Base-by-base conservation (phyloP, 2,113 vertebrate genomes). In the Lepus americanus region DNA sequence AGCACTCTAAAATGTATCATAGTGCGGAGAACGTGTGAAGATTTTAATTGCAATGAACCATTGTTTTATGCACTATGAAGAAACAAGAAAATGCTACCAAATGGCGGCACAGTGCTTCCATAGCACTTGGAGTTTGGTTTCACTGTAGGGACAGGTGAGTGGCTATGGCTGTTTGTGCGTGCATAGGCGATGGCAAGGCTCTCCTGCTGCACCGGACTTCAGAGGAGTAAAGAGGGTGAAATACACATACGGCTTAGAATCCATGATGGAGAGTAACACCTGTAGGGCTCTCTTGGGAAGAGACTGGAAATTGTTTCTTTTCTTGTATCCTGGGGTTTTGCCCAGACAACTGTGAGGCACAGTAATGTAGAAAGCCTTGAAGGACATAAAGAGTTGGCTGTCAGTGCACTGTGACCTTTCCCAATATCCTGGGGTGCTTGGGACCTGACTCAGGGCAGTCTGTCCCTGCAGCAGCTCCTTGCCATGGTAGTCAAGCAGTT, bases 81-180 rank as follows among this genome's bases (percentile, higher is more conserved):
- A 80, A 95, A 76, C 44, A 95, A 92, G 27, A 76, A 78, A 95
- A 74, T 27, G 17, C 29, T 72, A 89, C 79, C 39, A 36, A 92
- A 55, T 67, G 53, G 36, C 9, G 36, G 10, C 20, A 25, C 39
- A 31, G 25, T 63, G 64, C n/a, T 85, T 69, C 87, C 64, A 53
- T n/a, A 51, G 55, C 49, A 88, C 23, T 83, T 92, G 82, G 70
- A 82, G 67, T 90, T 81, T 11, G 8, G 4, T 3, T 88, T 86
- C 39, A 17, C 5, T 11, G 23, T 64, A 73, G 49, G 12, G 73
- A 61, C 74, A 31, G 55, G 55, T 25, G n/a, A 81, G 63, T 2
- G 9, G 36, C 59, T 59, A 16, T 1, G 27, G 61, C 27, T 55
- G 61, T 6, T 39, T 66, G 67, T 12, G 5, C 33, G 29, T 9